Evolutionary conservation across 1,140 invertebrate species (phyloP), one percentile per base, ranked within the genome.

Genomic region (Papilio machaon): DNA sequence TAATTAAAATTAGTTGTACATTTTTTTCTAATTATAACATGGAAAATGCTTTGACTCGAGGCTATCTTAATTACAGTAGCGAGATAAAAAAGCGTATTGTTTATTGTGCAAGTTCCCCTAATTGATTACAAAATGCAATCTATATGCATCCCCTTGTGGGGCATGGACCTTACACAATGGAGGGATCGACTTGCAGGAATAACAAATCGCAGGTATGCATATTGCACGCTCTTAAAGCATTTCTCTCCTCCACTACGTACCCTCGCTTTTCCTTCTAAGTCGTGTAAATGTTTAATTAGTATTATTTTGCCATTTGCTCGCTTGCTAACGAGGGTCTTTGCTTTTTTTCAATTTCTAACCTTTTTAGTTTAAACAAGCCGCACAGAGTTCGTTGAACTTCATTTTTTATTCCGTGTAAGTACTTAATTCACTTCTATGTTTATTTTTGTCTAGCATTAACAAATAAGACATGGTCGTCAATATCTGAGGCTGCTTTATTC

Each of bases 61-160:
- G 77, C 77, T 79, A 79, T 79, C 77, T 79, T 79, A 79, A 79
- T 79, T 79, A 79, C 74, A 76, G 74, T 76, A 76, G 74, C 46
- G 74, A 79, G 58, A 58, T 64, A 46, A 64, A 79, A 64, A 79
- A 46, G 77, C 30, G 19, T 35, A 78, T 78, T 78, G 75, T 78
- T 58, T 64, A 79, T 79, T 79, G 77, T 79, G 58, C n/a, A 47
- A 46, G 76, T 64, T 79, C 77, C 77, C 77, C 77, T 79, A 79
- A 79, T 79, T 79, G 77, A 79, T 79, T 79, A 79, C 54, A 79
- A 79, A 79, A 79, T 79, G 77, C 77, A 79, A 79, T 79, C 54
- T 79, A 79, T 79, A 79, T 79, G 58, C 77, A 79, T 79, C 77
- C 77, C 77, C 58, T 64, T 46, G 52, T 17, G 23, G 54, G 77